These are phyloP conservation scores for Numida meleagris DNA, from an alignment of 2,113 vertebrate genomes.

Conservation along the genomic window DNA sequence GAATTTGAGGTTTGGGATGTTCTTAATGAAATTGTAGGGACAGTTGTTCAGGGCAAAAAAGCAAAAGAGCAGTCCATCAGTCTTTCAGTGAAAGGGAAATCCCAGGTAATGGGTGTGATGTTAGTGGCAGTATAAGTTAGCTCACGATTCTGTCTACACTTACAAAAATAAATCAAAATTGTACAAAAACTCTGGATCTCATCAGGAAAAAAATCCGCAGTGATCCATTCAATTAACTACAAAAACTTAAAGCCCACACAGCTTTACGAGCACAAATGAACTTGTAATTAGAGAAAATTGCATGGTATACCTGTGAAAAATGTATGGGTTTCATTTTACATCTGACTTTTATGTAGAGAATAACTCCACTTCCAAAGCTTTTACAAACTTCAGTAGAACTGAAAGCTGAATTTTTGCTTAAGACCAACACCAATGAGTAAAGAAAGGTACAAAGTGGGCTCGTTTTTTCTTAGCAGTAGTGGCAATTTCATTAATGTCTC, in stretches of 20 bases:
- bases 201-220: not conserved
- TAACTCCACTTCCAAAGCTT: not conserved
- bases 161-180: not conserved
- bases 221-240: not conserved
- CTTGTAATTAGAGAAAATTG: not conserved
- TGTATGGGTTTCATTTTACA: not conserved
- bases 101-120: not conserved
- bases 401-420: not conserved
- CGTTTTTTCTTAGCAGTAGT: not conserved
- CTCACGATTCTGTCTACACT: not conserved
- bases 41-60: not conserved
- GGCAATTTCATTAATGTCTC: not conserved
- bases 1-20: not conserved
- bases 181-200: not conserved
- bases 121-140: not conserved
- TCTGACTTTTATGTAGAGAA: not conserved
- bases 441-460: not conserved
- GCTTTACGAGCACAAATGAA: not conserved
- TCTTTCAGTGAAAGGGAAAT: not conserved
- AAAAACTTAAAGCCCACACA: not conserved
- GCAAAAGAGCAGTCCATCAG: not conserved
- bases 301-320: not conserved
- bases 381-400: not conserved
- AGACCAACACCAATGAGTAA: not conserved
- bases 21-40: not conserved